Conservation (phyloP, 2,888 invertebrate genomes). For the Diaperis boleti region DNA sequence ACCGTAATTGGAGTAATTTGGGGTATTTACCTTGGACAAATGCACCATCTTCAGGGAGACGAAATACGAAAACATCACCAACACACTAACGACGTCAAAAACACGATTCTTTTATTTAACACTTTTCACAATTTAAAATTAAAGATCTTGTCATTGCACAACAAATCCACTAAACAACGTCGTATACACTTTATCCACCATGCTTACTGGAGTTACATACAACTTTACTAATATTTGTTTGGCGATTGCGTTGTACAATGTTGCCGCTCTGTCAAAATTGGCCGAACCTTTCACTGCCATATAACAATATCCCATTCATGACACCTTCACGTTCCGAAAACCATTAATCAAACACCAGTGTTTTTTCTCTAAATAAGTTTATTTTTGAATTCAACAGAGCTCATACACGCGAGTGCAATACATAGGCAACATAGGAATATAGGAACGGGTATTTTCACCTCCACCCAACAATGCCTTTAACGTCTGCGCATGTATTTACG, state of each 20-base stretch:
- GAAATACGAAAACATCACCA: constrained; percentile 7
- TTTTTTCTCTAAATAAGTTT: constrained; percentile 14
- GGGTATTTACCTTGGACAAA: constrained; percentile 31
- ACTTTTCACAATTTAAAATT: constrained; percentile 15
- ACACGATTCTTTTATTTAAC: constrained; percentile 6
- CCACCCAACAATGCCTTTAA: constrained; percentile 44
- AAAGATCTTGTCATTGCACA: constrained; percentile 42
- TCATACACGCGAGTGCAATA: constrained; percentile 10
- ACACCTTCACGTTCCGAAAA: constrained; percentile 6
- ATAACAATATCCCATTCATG: constrained; percentile 14
- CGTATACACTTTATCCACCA: constrained; percentile 53
- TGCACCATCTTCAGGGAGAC: constrained; percentile 25
- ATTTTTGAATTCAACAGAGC: constrained; percentile 29
- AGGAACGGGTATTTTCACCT: constrained; percentile 46
- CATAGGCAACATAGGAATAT: constrained; percentile 35
- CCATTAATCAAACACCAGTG: constrained; percentile 17
- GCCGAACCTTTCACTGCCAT: constrained; percentile 44
- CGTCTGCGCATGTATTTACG: constrained; percentile 48
- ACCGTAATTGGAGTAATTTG: constrained; percentile 13
- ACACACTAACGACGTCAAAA: constrained; percentile 9
- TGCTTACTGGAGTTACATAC: constrained; percentile 54
- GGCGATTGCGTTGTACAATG: constrained; percentile 52
- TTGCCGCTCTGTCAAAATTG: constrained; percentile 46
- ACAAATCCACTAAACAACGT: constrained; percentile 49
- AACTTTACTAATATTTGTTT: constrained; percentile 57